Conservation (phyloP, 2,888 invertebrate genomes). For the Eupsilia transversa region DNA sequence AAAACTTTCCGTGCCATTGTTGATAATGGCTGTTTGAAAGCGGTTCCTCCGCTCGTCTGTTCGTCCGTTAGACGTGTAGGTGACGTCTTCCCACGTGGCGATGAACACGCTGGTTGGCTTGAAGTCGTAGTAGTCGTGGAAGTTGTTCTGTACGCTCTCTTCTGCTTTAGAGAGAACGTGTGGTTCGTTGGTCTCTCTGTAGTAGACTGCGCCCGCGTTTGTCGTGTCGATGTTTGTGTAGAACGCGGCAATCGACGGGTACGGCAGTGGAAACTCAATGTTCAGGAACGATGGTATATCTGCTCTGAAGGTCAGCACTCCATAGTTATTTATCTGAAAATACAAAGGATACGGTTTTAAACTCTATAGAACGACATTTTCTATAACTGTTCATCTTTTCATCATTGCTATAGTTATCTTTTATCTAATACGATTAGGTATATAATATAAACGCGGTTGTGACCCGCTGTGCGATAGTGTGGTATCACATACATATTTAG, state of each 20-base stretch:
- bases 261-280: conserved; percentile 96
- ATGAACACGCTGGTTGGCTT: conserved; percentile 95
- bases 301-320: conserved; percentile 96
- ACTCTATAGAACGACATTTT: conserved; percentile 6
- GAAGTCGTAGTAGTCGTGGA: conserved; percentile 93
- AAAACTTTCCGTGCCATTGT: conserved; percentile 95
- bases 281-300: conserved; percentile 96
- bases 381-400: conserved; percentile 33
- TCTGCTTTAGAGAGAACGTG: conserved; percentile 92
- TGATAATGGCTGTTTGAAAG: conserved; percentile 93
- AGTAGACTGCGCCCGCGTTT: conserved; percentile 93
- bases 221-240: conserved; percentile 97
- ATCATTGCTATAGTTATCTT: conserved; percentile 57
- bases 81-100: conserved; percentile 97
- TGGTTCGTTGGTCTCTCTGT: conserved; percentile 92
- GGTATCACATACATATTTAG: conserved; percentile 63
- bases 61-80: conserved; percentile 92
- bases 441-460: conserved; percentile 71
- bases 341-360: conserved; percentile 29
- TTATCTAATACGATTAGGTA: conserved; percentile 68
- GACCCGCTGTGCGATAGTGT: conserved; percentile 68
- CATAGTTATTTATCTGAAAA: conserved; percentile 96
- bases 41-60: conserved; percentile 94
- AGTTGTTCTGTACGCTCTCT: conserved; percentile 93
- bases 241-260: conserved; percentile 97